Evolutionary conservation across 1,140 invertebrate species (phyloP), one percentile per base, ranked within the genome.

Genomic region (Eriosoma lanigerum): DNA sequence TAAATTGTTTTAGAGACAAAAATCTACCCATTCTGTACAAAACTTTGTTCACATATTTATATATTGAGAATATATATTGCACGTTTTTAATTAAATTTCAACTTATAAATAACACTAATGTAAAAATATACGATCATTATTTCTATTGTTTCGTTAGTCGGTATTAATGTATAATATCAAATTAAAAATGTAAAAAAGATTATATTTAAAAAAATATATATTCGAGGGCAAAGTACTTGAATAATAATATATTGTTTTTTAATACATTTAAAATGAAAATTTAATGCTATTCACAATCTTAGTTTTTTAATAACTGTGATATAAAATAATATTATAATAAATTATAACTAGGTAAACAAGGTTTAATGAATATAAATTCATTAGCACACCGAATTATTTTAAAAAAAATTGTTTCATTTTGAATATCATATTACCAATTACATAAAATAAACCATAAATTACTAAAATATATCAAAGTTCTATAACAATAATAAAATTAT

Each of bases 11-110:
- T 21, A 6, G 21, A 68, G 44, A 68, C 38, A 68, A 68, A 68
- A 68, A 68, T 48, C 38, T 5, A 68, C 21, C 66, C 21, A 48
- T 46, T 38, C 32, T 9, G n/a, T 12, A 4, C 6, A 8, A 68
- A 68, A 48, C 21, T 68, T 48, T 24, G 21, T 68, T 48, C 38
- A 46, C 21, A 48, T 48, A 26, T 62, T 32, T 68, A 68, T 68
- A 48, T 15, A 26, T 1, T 1, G 13, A 26, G 38, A 48, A 3
- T 48, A 68, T 48, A 68, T 26, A 48, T 24, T 48, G 21, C 38
- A 17, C 15, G 44, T 68, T 68, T 68, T 48, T 68, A 68, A 68
- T 68, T 68, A 68, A 68, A 68, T 68, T 68, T 68, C 44, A 48
- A 17, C 21, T 68, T 48, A 48, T 26, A 48, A 19, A 13, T 48